These are phyloP conservation scores for Margarornis squamiger DNA, from an alignment of 2,797 vertebrate genomes.

Conservation along the genomic window DNA sequence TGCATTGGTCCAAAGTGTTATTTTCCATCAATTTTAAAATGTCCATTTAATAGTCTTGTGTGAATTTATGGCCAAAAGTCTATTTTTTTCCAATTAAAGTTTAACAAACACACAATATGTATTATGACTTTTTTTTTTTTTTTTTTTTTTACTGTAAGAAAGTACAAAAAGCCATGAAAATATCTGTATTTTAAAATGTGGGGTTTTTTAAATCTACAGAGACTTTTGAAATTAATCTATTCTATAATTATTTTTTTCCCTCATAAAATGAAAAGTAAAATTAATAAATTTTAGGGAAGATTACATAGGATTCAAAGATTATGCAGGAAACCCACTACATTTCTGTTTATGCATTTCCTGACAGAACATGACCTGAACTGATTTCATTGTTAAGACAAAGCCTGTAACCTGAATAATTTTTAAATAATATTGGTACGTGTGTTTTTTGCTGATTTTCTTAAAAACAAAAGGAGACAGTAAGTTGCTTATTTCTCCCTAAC, in stretches of 20 bases:
- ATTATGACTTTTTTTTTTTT: background rate
- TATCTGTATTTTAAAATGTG: background rate
- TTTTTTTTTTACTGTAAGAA: background rate
- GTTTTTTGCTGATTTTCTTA: background rate
- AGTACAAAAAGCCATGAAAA: background rate
- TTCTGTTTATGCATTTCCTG: background rate
- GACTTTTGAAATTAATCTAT: background rate
- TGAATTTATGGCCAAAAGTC: background rate
- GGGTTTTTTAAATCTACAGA: background rate
- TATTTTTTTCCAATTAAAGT: background rate
- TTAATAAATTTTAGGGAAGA: background rate
- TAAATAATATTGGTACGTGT: background rate
- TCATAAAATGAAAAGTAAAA: background rate
- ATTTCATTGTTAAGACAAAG: background rate
- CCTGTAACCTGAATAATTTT: background rate
- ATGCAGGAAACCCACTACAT: background rate
- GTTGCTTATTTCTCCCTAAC: background rate
- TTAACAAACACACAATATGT: background rate
- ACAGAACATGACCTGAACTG: background rate
- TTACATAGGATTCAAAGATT: background rate
- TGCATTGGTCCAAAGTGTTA: background rate
- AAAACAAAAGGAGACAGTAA: background rate
- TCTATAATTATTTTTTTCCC: background rate
- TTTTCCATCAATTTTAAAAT: background rate
- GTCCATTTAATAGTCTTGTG: rapidly evolving